Evolutionary conservation across 2,797 vertebrate genomes (phyloP).

Genomic region (Mormyrops boulengeri): DNA sequence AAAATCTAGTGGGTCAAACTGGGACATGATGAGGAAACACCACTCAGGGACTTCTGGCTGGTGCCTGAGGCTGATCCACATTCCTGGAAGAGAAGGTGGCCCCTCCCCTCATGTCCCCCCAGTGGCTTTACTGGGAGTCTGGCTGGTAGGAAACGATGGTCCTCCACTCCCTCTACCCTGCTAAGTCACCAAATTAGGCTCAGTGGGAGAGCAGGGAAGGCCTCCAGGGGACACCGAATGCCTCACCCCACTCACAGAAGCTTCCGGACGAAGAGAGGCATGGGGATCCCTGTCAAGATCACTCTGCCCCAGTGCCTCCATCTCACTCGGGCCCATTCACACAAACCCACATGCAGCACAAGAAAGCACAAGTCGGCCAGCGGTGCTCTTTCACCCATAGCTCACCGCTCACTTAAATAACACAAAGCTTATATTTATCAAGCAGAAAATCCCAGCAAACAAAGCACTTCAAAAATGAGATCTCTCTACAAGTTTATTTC

Average conservation of each 20-base stretch:
- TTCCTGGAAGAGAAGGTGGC: neutral
- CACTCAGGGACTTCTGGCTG: neutral
- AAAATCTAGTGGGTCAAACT: neutral
- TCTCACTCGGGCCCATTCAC: neutral
- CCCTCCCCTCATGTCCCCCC: neutral
- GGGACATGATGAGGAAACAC: neutral
- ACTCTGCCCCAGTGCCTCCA: neutral
- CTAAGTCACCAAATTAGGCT: constrained; percentile 34
- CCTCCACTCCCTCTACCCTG: constrained; percentile 24
- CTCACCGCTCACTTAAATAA: neutral
- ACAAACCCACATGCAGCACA: neutral
- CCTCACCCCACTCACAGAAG: neutral
- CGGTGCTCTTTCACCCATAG: neutral
- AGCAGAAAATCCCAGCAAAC: neutral
- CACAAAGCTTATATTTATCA: neutral
- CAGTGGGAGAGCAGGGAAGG: neutral
- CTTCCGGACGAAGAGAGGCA: neutral
- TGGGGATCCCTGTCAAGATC: neutral
- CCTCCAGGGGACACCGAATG: neutral
- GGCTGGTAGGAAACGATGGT: constrained; percentile 32
- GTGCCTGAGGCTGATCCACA: neutral
- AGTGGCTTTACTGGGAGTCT: constrained; percentile 11
- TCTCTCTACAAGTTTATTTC: neutral
- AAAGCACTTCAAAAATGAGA: neutral
- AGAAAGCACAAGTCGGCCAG: neutral